Base-by-base conservation (phyloP, 2,888 invertebrate species). In the Galeruca laticollis region DNA sequence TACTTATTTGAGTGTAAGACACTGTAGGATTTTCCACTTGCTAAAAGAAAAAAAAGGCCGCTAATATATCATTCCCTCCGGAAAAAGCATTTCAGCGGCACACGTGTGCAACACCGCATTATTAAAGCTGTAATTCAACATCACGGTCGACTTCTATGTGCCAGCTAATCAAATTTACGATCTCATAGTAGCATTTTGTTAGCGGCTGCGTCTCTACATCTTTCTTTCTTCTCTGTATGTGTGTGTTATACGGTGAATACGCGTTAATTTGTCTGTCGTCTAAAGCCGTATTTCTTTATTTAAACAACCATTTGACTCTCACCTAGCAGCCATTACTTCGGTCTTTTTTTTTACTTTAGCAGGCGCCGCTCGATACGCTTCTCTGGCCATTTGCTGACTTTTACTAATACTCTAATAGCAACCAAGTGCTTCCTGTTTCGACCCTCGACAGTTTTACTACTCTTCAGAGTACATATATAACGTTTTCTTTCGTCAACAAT, bases 221-320 rank as follows among this genome's bases (percentile, higher is more conserved):
- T 81, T 78, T 81, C 78, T 75, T 68, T 40, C 9, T 43, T 64
- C 26, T 20, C 11, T 47, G 43, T 57, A 15, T 65, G 57, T 78
- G 77, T 78, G 77, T 77, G 70, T 73, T 70, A 33, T 57, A 57
- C 68, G 71, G 74, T 68, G 75, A 70, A 73, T 70, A 69, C 78
- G 78, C 80, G 82, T 83, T 85, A 85, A 85, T 85, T 85, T 84
- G 85, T 85, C 84, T 84, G 84, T 83, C 83, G 82, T 80, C 82
- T 76, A 75, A 72, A 78, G 80, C 80, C 81, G 83, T 85, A 85
- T 85, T 84, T 85, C 85, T 85, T 84, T 84, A 85, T 85, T 85
- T 84, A 82, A 81, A 79, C 79, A 77, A 78, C 84, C 84, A 84
- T 84, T 84, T 84, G 82, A 84, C 82, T 84, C 84, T 79, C 82